A percentile compares a stretch with the other conserved stretches of the same genome.
phyloP scores from a whole-genome alignment of 2,888 invertebrate genomes.

The Andrena haemorrhoa region DNA sequence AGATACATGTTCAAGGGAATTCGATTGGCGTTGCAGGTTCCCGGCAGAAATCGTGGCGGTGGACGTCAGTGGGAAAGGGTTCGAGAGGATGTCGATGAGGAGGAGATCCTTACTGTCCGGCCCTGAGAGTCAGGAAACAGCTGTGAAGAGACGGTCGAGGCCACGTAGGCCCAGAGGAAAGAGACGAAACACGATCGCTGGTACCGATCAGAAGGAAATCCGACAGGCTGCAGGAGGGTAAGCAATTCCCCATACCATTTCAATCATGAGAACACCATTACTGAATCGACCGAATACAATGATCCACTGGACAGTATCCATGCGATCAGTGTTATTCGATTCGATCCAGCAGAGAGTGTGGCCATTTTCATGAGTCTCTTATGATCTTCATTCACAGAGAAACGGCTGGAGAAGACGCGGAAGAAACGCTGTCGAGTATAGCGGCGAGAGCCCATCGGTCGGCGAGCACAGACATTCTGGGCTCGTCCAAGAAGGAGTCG shows the following conservation, averaged over 20 bases:
- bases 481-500: conserved; percentile 88
- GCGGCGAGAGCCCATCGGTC: conserved; percentile 81
- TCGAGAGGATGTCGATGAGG: conserved; percentile 95
- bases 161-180: conserved; percentile 92
- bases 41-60: conserved; percentile 95
- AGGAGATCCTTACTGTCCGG: conserved; percentile 91
- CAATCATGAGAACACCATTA: background rate
- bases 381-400: conserved; percentile 71
- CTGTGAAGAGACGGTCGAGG: conserved; percentile 89
- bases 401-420: conserved; percentile 77
- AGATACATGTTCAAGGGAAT: background rate
- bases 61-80: conserved; percentile 94
- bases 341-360: too few species aligned
- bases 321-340: too few species aligned
- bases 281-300: background rate
- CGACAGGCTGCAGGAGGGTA: conserved; percentile 94
- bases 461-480: conserved; percentile 90
- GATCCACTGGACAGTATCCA: too few species aligned
- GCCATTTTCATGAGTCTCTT: background rate
- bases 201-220: conserved; percentile 96
- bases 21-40: conserved; percentile 87
- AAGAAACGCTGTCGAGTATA: conserved; percentile 72
- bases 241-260: conserved; percentile 67
- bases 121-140: conserved; percentile 76
- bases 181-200: conserved; percentile 95